Evolutionary conservation across 2,888 invertebrate genomes (phyloP), one percentile per base, ranked within the genome.

Genomic region (Thelaira solivaga): DNA sequence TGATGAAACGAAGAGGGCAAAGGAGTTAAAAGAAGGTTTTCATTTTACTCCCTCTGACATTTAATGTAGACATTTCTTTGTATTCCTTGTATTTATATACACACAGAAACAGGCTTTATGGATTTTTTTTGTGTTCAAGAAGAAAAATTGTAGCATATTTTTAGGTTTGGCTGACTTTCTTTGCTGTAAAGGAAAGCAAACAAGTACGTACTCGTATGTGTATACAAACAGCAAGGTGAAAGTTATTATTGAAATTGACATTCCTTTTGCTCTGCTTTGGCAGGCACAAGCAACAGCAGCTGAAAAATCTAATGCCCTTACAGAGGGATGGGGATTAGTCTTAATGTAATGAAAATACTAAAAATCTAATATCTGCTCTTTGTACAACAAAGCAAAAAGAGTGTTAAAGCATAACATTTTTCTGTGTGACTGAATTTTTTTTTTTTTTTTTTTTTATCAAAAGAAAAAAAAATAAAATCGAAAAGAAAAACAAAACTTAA

Each of bases 161-260:
- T 69, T 67, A 65, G 68, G 73, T 45, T 43, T 53, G 59, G 26
- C 49, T 36, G 45, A 16, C 18, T 57, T 39, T 64, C 8, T 31
- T 34, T 53, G 8, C 24, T n/a, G n/a, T 61, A 10, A n/a, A 2
- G 45, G 8, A 31, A 45, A 29, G 34, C 26, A n/a, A 26, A 11
- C 29, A 57, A 39, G 18, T 10, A 26, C 34, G 3, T 29, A 11
- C 29, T 47, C 29, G 18, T 10, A 26, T 24, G 3, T 29, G 10
- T 47, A 22, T 75, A 51, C 43, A 78, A 69, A 71, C 47, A 75
- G 31, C 78, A 65, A 81, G 82, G 80, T 80, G 80, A 80, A 79
- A 82, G 80, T 81, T 82, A 83, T 82, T 83, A 82, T 76, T 80
- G 79, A 73, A 80, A 81, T 80, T 82, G 81, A 82, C 81, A 82